Base-by-base conservation (phyloP, 92 coral and sea anemone species). In the Phenganax subtilis region DNA sequence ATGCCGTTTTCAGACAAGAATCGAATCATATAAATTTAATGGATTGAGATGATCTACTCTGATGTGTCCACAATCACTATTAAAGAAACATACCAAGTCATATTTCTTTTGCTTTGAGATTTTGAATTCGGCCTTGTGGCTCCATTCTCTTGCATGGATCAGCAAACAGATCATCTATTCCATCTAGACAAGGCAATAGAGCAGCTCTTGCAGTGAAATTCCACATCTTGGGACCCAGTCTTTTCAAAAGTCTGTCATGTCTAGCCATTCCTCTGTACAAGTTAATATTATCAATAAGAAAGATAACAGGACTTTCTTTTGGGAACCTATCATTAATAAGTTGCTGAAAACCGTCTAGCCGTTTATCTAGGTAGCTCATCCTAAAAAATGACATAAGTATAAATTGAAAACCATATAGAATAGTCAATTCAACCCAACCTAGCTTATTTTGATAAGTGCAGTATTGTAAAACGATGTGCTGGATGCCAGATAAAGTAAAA, bases 191-290 rank as follows among this genome's bases (percentile, higher is more conserved):
- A 15, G 75, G 75, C 3, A 31, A 12, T 27, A 71, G 16, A 17
- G 75, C 75, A 31, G 75, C 75, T 71, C 75, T 37, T 16, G 51
- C 75, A 17, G 75, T 31, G 37, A 71, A 71, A 44, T 71, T 71
- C 57, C 75, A 71, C 75, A 71, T 10, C 57, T 71, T 71, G 6
- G 75, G 55, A 7, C 75, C 75, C 37, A 47, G 9, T 15, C 16
- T 31, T 15, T 55, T 15, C 9, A 71, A 20, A 53, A 71, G 57
- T 15, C 75, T 71, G 16, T 71, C 75, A 71, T 71, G 75, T 51
- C 75, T 71, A 7, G 44, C 37, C 51, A 9, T 71, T 20, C 75
- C 75, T n/a, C 75, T 0, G 16, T 71, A 71, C 75, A 71, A 47
- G 65, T 59, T 59, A 25, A 59, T 25, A 59, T 59, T 59, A 59